A percentile compares a stretch with the other conserved stretches of the same genome.
These are phyloP conservation scores for Odontocerum albicorne DNA, from an alignment of 2,888 invertebrate species.

Conservation along the genomic window DNA sequence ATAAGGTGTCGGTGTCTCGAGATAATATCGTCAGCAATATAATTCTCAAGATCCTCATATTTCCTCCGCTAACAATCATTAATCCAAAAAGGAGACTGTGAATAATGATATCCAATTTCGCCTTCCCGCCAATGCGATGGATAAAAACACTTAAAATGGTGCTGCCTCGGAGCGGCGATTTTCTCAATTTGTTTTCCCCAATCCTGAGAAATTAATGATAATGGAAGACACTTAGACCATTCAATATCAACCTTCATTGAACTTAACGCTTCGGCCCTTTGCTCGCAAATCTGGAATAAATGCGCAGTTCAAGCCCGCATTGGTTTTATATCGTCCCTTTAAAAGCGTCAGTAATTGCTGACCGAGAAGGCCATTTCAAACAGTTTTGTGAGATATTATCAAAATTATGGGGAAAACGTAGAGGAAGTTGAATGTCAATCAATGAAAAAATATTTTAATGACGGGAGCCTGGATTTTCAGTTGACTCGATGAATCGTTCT, in stretches of 20 bases:
- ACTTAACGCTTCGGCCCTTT: not conserved
- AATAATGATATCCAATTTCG: slow-evolving; percentile 13
- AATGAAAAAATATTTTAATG: too few relatives aligned
- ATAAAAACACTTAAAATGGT: slow-evolving; percentile 7
- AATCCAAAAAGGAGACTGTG: slow-evolving; percentile 11
- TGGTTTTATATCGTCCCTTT: too few relatives aligned
- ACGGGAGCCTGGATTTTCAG: too few relatives aligned
- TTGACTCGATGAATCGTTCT: too few relatives aligned
- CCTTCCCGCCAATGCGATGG: not conserved
- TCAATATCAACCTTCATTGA: slow-evolving; percentile 16
- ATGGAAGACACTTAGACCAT: slow-evolving; percentile 4
- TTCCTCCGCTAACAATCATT: slow-evolving; percentile 6
- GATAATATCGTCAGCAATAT: not conserved
- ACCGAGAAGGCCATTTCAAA: too few relatives aligned
- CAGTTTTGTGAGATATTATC: too few relatives aligned
- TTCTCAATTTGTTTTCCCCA: slow-evolving; percentile 14
- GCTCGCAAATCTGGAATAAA: not conserved
- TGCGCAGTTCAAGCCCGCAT: too few relatives aligned
- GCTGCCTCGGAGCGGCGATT: slow-evolving; percentile 1
- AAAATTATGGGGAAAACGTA: too few relatives aligned
- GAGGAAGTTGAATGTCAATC: too few relatives aligned
- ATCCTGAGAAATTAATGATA: slow-evolving; percentile 13
- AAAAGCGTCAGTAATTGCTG: too few relatives aligned
- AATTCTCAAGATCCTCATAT: slow-evolving; percentile 1
- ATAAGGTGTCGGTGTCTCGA: too few relatives aligned